Evolutionary conservation across 1,140 invertebrate species (phyloP).

Genomic region (Geopemphigus sp.): DNA sequence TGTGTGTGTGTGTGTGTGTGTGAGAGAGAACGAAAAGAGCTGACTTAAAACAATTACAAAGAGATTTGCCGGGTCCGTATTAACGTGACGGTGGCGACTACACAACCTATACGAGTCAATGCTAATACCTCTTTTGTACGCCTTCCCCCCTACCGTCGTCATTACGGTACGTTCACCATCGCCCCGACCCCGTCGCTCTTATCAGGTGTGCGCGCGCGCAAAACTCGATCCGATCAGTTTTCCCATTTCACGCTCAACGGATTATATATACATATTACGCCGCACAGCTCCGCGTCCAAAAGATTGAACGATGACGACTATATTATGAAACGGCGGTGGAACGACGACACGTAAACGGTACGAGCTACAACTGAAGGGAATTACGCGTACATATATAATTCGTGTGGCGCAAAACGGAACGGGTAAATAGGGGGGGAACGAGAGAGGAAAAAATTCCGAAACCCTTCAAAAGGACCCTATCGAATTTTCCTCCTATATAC

Average conservation of each 20-base stretch:
- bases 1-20: no score
- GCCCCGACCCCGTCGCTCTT: not conserved
- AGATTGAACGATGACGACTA: conserved; percentile 17
- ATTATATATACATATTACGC: conserved; percentile 31
- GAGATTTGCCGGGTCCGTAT: conserved; percentile 28
- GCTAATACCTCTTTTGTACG: conserved; percentile 45
- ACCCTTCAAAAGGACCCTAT: conserved; percentile 17
- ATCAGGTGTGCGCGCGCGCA: conserved; percentile 11
- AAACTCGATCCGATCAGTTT: conserved; percentile 42
- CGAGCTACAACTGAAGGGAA: not conserved
- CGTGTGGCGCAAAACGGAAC: not conserved
- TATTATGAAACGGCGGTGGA: not conserved
- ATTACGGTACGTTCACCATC: no score
- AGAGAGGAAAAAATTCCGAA: not conserved
- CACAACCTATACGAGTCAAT: not conserved
- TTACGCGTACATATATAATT: no score
- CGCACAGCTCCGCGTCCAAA: not conserved
- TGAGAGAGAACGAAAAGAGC: not conserved
- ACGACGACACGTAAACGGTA: not conserved
- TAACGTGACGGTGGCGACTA: not conserved
- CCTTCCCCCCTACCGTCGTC: not conserved
- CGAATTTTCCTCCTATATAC: not conserved
- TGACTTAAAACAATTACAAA: conserved; percentile 50
- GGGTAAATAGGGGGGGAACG: not conserved
- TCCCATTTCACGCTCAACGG: conserved; percentile 49